phyloP scores from a whole-genome alignment of 2,113 vertebrate species.

The Melanostigma gelatinosum region DNA sequence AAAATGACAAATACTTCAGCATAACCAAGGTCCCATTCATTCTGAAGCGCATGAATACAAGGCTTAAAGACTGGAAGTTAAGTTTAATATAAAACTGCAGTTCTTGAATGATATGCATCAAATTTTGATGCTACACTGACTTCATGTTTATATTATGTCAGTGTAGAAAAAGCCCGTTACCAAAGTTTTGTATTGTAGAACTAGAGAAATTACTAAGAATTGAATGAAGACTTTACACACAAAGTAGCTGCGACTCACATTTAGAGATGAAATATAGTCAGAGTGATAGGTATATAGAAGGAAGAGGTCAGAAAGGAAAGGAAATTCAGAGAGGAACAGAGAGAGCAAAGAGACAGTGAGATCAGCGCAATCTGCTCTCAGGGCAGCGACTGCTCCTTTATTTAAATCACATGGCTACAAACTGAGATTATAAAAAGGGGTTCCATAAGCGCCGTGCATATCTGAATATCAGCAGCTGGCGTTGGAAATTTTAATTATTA shows the following conservation, averaged over 20 bases:
- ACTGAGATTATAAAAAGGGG: slow-evolving; percentile 56
- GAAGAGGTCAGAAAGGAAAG: background rate
- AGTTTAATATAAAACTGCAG: too few relatives aligned
- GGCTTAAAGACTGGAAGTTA: too few relatives aligned
- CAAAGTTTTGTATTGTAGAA: background rate
- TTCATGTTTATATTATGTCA: background rate
- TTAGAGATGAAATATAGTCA: slow-evolving; percentile 2
- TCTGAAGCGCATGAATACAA: too few relatives aligned
- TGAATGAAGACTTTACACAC: background rate
- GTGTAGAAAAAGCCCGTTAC: too few relatives aligned
- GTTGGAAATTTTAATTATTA: slow-evolving; percentile 43
- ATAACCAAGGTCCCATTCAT: too few relatives aligned
- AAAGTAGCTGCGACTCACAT: slow-evolving; percentile 5
- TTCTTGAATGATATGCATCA: too few relatives aligned
- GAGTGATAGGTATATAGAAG: background rate
- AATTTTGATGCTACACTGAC: too few relatives aligned
- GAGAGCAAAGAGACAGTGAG: slow-evolving; percentile 26
- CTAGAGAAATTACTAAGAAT: background rate
- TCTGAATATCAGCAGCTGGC: slow-evolving; percentile 27
- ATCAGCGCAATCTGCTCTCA: slow-evolving; percentile 61
- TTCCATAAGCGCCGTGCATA: slow-evolving; percentile 48
- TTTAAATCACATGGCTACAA: slow-evolving; percentile 65
- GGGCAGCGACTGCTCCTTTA: slow-evolving; percentile 64
- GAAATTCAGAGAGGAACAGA: slow-evolving; percentile 40
- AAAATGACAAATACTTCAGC: too few relatives aligned